Percentiles rank a stretch among this genome's conserved stretches.
These are phyloP conservation scores for Hemichromis elongatus DNA, from an alignment of 2,113 vertebrate genomes.

Conservation along the genomic window DNA sequence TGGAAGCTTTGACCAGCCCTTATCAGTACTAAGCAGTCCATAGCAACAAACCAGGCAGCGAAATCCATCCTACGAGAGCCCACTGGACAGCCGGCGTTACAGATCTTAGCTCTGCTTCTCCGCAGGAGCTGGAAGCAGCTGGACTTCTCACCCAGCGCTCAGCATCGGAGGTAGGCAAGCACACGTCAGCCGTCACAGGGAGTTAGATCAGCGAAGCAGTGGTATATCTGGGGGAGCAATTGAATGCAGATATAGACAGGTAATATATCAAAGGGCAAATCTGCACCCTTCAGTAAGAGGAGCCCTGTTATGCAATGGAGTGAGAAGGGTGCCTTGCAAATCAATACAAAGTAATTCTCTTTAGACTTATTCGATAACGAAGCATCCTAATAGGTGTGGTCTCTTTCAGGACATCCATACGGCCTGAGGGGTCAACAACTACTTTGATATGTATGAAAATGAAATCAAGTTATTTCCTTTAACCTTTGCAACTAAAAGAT, in stretches of 20 bases:
- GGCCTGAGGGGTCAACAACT: background rate
- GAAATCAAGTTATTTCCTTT: background rate
- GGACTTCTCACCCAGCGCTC: background rate
- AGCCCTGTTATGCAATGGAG: background rate
- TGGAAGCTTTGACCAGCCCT: slow-evolving; percentile 48
- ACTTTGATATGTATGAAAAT: background rate
- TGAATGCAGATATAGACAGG: background rate
- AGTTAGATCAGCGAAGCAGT: background rate
- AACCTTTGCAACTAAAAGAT: background rate
- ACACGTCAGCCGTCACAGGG: background rate
- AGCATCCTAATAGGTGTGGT: background rate
- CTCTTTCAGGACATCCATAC: background rate
- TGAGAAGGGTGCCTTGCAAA: background rate
- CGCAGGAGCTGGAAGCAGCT: background rate
- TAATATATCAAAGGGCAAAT: background rate
- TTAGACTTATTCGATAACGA: fast-evolving
- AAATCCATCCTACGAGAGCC: slow-evolving; percentile 7
- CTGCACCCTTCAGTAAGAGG: background rate
- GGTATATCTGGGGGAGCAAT: background rate
- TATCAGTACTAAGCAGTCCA: slow-evolving; percentile 59
- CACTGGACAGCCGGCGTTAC: background rate
- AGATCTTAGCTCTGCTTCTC: background rate
- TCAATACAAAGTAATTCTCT: background rate
- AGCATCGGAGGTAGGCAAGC: background rate
- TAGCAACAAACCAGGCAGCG: slow-evolving; percentile 27